These are phyloP conservation scores for Crypturellus tataupa DNA, from an alignment of 2,797 vertebrate species.

Conservation along the genomic window DNA sequence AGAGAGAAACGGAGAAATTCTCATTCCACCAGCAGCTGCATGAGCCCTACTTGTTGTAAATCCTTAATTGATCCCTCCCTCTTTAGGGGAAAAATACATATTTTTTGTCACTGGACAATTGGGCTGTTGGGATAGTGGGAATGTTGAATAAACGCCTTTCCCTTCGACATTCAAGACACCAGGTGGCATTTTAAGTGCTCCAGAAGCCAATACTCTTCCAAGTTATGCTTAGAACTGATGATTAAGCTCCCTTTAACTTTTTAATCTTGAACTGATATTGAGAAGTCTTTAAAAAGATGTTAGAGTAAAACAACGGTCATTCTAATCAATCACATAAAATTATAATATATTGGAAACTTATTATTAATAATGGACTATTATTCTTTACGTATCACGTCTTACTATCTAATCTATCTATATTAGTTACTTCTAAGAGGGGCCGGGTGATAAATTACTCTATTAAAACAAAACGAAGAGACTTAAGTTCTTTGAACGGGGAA, in stretches of 20 bases:
- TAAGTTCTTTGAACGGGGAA: constrained; percentile 66
- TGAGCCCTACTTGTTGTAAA: neutral
- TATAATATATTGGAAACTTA: constrained; percentile 47
- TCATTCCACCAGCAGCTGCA: neutral
- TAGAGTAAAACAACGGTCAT: constrained; percentile 57
- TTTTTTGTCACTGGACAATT: neutral
- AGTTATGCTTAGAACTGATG: constrained; percentile 39
- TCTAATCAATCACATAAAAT: constrained; percentile 54
- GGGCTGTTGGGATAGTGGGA: neutral
- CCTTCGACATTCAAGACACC: neutral
- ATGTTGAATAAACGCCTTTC: rapidly evolving
- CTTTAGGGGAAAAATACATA: too few relatives aligned
- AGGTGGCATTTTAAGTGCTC: neutral
- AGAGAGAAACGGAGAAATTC: neutral
- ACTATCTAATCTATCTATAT: constrained; percentile 71
- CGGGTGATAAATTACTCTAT: constrained; percentile 76
- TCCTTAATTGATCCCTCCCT: neutral
- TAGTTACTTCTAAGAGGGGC: constrained; percentile 75
- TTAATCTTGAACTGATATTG: constrained; percentile 61
- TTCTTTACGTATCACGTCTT: constrained; percentile 34
- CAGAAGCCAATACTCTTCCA: neutral
- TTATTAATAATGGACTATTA: constrained; percentile 66
- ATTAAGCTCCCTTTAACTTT: constrained; percentile 69
- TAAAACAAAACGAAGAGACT: constrained; percentile 72
- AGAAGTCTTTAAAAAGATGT: constrained; percentile 69